Percentiles rank a stretch among this genome's conserved stretches.
Conservation (phyloP, 2,888 invertebrate genomes). For the Napeogenes inachia region DNA sequence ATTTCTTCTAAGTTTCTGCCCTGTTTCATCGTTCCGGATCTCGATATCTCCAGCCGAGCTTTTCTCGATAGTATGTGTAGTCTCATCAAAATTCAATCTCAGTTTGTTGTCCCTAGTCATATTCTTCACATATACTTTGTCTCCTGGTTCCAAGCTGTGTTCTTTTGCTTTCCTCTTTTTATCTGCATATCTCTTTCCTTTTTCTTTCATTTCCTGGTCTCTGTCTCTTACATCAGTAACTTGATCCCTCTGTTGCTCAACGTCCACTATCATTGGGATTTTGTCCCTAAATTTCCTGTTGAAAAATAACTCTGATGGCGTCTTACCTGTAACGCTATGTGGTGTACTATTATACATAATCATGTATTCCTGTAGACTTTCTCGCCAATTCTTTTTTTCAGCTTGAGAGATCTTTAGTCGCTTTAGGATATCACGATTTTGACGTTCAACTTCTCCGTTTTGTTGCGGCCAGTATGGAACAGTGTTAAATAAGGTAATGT, state of each 20-base stretch:
- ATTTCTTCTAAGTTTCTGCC: constrained; percentile 13
- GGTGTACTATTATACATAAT: constrained; percentile 12
- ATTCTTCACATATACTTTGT: constrained; percentile 26
- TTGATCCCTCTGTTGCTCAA: constrained; percentile 12
- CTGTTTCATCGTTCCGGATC: constrained; percentile 14
- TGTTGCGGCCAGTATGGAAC: background rate
- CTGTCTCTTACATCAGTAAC: constrained; percentile 24
- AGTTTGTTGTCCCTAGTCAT: constrained; percentile 23
- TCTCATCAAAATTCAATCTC: constrained; percentile 14
- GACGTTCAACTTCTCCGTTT: background rate
- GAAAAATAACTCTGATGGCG: constrained; percentile 34
- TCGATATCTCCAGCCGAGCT: constrained; percentile 9
- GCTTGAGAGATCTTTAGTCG: constrained; percentile 7
- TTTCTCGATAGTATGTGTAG: constrained; percentile 10
- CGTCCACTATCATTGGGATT: constrained; percentile 27
- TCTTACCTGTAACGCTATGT: constrained; percentile 33
- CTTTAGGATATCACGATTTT: constrained; percentile 1
- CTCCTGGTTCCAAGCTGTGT: constrained; percentile 14
- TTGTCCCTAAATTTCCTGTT: constrained; percentile 36
- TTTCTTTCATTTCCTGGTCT: constrained; percentile 26
- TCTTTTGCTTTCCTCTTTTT: constrained; percentile 21
- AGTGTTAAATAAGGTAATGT: background rate
- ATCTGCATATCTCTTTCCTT: constrained; percentile 26
- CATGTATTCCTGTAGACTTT: constrained; percentile 4
- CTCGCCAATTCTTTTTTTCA: constrained; percentile 9